Evolutionary conservation across 2,888 invertebrate species (phyloP).

Genomic region (Prosapia bicincta): DNA sequence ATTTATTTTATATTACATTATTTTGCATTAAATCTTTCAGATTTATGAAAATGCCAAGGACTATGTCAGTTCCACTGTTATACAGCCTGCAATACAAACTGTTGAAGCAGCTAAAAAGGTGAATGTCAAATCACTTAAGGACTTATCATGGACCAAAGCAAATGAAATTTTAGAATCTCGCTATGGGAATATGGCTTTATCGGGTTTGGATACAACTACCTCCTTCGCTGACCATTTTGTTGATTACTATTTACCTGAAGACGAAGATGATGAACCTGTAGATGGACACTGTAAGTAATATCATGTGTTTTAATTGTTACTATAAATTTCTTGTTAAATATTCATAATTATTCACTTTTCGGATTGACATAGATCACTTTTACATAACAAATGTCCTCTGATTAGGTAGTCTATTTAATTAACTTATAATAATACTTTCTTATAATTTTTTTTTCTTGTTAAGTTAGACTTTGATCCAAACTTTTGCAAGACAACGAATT

Average conservation of each 20-base stretch:
- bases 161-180: constrained; percentile 66
- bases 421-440: too few species aligned
- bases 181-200: constrained; percentile 63
- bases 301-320: not conserved
- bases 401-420: too few species aligned
- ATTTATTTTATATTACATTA: too few species aligned
- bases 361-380: not conserved
- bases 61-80: constrained; percentile 43
- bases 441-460: too few species aligned
- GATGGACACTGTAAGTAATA: constrained; percentile 30
- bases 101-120: constrained; percentile 24
- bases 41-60: constrained; percentile 48
- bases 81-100: constrained; percentile 42
- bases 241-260: constrained; percentile 68
- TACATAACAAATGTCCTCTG: too few species aligned
- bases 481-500: too few species aligned
- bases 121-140: constrained; percentile 52
- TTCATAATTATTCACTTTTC: not conserved
- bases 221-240: constrained; percentile 66
- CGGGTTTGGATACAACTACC: constrained; percentile 64
- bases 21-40: too few species aligned
- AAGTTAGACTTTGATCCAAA: too few species aligned
- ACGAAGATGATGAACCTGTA: constrained; percentile 50
- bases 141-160: constrained; percentile 67
- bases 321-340: not conserved